A percentile compares a stretch with the other conserved stretches of the same genome.
phyloP scores from a whole-genome alignment of 64 coral and sea anemone species.

The Stylophora pistillata region DNA sequence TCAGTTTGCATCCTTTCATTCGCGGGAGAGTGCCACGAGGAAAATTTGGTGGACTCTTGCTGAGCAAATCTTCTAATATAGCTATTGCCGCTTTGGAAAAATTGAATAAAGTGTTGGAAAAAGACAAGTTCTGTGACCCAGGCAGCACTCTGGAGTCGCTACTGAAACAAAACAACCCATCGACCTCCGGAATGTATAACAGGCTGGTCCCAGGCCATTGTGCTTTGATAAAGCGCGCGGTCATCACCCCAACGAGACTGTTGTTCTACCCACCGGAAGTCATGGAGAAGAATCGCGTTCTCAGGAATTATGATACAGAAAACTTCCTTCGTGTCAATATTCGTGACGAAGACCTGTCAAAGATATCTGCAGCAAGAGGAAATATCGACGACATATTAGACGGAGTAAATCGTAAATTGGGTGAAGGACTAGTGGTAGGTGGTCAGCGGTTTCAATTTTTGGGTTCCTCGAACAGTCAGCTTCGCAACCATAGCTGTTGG shows the following conservation, averaged over 20 bases:
- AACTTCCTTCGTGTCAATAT: constrained; percentile 89
- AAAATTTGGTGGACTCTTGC: constrained; percentile 48
- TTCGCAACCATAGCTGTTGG: constrained; percentile 95
- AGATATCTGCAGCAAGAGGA: constrained; percentile 64
- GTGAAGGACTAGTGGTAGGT: constrained; percentile 64
- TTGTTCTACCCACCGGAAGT: constrained; percentile 80
- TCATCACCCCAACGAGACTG: constrained; percentile 85
- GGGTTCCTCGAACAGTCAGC: constrained; percentile 94
- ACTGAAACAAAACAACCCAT: constrained; percentile 47
- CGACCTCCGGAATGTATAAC: constrained; percentile 23
- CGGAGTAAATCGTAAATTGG: constrained; percentile 28
- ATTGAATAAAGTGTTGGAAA: constrained; percentile 54
- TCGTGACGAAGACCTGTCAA: constrained; percentile 89
- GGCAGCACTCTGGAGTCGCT: constrained; percentile 40
- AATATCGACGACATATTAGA: constrained; percentile 48
- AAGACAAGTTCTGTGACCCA: constrained; percentile 70
- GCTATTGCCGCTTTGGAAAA: constrained; percentile 44
- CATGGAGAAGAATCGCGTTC: constrained; percentile 90
- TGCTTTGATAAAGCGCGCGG: constrained; percentile 83
- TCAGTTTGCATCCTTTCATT: constrained; percentile 57
- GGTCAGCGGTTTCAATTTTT: constrained; percentile 75
- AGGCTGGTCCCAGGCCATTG: constrained; percentile 78
- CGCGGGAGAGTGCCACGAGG: constrained; percentile 28
- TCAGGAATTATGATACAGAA: constrained; percentile 72
- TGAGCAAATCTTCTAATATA: constrained; percentile 42